phyloP scores from a whole-genome alignment of 2,113 vertebrate genomes.

The Abramis brama region DNA sequence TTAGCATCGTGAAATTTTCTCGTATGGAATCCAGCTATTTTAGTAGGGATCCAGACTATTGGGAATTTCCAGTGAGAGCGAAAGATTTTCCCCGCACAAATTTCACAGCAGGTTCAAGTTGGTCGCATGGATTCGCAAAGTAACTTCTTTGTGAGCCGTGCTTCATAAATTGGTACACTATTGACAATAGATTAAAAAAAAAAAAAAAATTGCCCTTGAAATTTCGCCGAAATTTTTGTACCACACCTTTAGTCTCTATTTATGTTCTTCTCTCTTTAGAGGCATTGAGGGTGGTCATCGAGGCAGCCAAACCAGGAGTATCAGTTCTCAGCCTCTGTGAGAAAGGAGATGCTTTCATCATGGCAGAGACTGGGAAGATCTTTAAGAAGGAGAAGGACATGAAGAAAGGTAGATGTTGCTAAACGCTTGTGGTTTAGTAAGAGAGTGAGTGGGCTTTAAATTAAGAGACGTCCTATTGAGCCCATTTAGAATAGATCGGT shows the following conservation, averaged over 20 bases:
- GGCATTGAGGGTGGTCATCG: slow-evolving; percentile 84
- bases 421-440: not conserved
- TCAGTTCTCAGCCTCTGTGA: slow-evolving; percentile 91
- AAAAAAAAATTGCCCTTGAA: too few relatives aligned
- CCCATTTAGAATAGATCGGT: not conserved
- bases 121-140: not conserved
- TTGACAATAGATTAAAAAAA: too few relatives aligned
- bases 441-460: not conserved
- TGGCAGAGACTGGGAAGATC: slow-evolving; percentile 92
- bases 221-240: too few relatives aligned
- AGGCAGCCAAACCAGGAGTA: slow-evolving; percentile 80
- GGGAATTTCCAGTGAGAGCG: not conserved
- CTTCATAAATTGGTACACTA: not conserved
- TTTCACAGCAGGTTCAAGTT: not conserved
- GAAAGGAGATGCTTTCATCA: slow-evolving; percentile 92
- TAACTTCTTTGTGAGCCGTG: not conserved
- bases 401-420: slow-evolving; percentile 77
- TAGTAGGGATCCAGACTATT: not conserved
- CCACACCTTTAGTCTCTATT: too few relatives aligned
- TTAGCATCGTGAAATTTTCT: not conserved
- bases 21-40: not conserved
- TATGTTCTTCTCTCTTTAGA: slow-evolving; percentile 68
- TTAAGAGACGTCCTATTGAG: not conserved
- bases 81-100: not conserved
- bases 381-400: slow-evolving; percentile 99